These are phyloP conservation scores for Lepidurus apus DNA, from an alignment of 1,140 invertebrate genomes.

Conservation along the genomic window DNA sequence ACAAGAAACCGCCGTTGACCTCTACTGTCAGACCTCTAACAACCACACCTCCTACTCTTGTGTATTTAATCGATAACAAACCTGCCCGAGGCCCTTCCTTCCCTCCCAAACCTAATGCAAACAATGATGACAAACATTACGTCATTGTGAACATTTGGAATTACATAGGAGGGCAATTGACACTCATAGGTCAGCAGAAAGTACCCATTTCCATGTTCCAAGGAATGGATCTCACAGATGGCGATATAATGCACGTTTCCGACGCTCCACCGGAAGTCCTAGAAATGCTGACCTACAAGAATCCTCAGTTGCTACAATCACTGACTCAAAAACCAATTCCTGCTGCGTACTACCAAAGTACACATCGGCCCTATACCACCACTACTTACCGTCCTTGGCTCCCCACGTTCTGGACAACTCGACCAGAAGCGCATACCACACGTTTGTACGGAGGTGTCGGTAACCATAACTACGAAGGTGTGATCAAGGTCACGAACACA, in stretches of 20 bases:
- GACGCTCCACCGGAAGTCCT: constrained; percentile 28
- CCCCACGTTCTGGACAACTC: neutral
- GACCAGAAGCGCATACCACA: neutral
- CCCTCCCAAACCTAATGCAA: neutral
- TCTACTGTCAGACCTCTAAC: constrained; percentile 4
- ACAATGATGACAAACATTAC: constrained; percentile 28
- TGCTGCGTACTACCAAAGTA: neutral
- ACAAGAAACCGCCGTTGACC: neutral
- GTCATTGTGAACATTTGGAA: constrained; percentile 35
- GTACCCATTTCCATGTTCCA: constrained; percentile 30
- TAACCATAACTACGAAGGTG: constrained; percentile 24
- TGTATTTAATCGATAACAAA: neutral
- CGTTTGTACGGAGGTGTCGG: constrained; percentile 31
- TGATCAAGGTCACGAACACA: neutral
- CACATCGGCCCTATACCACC: neutral
- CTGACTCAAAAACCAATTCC: neutral
- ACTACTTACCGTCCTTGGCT: constrained; percentile 2
- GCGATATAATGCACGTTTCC: constrained; percentile 31
- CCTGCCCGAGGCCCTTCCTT: neutral
- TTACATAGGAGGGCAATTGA: constrained; percentile 31
- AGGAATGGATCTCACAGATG: constrained; percentile 30
- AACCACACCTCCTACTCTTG: neutral
- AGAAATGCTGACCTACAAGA: constrained; percentile 25
- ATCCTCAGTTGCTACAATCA: neutral
- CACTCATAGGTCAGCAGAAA: constrained; percentile 33